A percentile compares a stretch with the other conserved stretches of the same genome.
phyloP scores from a whole-genome alignment of 2,888 invertebrate species.

The Campaea margaritaria region DNA sequence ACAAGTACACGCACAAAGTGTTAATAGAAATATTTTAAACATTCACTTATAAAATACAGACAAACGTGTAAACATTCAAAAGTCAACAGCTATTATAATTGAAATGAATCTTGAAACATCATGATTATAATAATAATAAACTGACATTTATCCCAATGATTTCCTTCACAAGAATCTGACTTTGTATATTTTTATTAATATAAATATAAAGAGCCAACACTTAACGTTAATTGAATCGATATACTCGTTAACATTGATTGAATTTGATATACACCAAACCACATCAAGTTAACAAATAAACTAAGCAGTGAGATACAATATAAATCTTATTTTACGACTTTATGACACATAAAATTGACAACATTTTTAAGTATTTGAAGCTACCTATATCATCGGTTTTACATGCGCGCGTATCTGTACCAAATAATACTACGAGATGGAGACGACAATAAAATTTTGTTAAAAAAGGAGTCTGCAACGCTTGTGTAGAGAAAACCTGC shows the following conservation, averaged over 20 bases:
- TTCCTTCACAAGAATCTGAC: background rate
- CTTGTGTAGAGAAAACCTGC: no score
- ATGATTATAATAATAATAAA: background rate
- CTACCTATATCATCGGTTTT: background rate
- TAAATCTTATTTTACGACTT: conserved; percentile 41
- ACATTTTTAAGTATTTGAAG: conserved; percentile 1
- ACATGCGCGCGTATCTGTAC: no score
- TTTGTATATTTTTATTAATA: background rate
- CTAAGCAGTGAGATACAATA: background rate
- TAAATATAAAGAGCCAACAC: background rate
- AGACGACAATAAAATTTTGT: no score
- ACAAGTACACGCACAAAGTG: background rate
- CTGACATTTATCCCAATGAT: background rate
- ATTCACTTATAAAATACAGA: background rate
- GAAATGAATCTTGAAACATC: background rate
- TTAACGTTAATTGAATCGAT: background rate
- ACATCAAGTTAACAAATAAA: conserved; percentile 9
- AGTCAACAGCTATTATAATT: background rate
- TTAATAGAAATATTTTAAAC: background rate
- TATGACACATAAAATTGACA: conserved; percentile 42
- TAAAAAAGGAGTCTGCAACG: no score
- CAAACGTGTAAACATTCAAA: conserved; percentile 1
- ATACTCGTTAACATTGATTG: conserved; percentile 1
- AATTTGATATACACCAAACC: background rate
- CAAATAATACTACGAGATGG: no score